phyloP scores from a whole-genome alignment of 2,113 vertebrate species.

The Istiophorus platypterus region DNA sequence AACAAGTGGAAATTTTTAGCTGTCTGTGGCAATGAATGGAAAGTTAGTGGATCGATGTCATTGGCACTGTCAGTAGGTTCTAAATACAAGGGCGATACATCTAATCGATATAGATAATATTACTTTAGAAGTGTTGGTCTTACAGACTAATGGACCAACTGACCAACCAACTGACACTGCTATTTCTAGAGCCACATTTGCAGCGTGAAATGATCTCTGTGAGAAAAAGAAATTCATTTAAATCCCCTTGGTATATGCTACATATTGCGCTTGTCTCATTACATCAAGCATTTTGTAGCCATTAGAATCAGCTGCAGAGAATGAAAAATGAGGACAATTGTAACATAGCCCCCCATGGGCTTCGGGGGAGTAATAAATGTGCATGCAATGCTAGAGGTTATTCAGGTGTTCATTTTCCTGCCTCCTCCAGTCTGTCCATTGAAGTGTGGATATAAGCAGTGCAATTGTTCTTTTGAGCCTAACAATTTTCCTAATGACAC shows the following conservation, averaged over 20 bases:
- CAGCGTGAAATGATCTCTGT: conserved; percentile 17
- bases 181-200: conserved; percentile 12
- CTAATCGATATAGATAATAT: conserved; percentile 1
- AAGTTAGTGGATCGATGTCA: conserved; percentile 14
- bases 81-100: background rate
- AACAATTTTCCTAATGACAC: background rate
- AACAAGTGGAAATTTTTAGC: background rate
- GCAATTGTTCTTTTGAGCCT: conserved; percentile 18
- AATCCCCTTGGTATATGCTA: conserved; percentile 35
- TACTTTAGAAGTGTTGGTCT: background rate
- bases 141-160: conserved; percentile 27
- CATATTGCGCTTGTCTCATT: conserved; percentile 41
- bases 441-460: background rate
- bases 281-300: conserved; percentile 7
- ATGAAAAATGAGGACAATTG: conserved; percentile 47
- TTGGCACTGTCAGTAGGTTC: background rate
- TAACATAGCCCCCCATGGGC: conserved; percentile 37
- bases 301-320: conserved; percentile 58
- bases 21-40: background rate
- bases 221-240: conserved; percentile 36
- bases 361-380: conserved; percentile 49
- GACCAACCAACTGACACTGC: conserved; percentile 2
- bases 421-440: conserved; percentile 34
- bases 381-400: conserved; percentile 16
- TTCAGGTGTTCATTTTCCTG: conserved; percentile 25